phyloP scores from a whole-genome alignment of 1,140 invertebrate species.

The Aricia agestis region DNA sequence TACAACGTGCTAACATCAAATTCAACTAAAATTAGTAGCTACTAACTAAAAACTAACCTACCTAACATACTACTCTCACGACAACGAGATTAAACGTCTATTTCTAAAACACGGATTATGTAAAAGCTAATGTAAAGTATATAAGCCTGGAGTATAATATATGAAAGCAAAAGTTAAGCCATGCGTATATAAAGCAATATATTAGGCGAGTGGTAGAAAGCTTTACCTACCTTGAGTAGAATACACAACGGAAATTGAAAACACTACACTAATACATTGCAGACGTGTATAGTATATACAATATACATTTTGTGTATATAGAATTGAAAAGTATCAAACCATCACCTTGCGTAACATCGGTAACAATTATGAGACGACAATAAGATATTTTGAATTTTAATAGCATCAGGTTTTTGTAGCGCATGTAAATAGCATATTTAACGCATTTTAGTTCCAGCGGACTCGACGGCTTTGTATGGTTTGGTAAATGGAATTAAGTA shows the following conservation, averaged over 20 bases:
- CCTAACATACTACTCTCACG: not conserved
- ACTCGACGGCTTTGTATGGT: too few relatives aligned
- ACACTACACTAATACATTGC: constrained; percentile 30
- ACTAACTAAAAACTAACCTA: not conserved
- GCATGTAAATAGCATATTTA: too few relatives aligned
- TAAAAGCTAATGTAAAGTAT: not conserved
- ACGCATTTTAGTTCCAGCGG: too few relatives aligned
- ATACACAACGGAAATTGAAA: constrained; percentile 30
- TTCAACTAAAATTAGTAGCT: constrained; percentile 11
- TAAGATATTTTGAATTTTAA: constrained; percentile 13
- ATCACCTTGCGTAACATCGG: constrained; percentile 53
- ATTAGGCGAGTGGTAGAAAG: constrained; percentile 33
- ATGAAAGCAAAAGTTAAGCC: constrained; percentile 34
- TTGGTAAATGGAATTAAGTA: too few relatives aligned
- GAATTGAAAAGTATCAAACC: constrained; percentile 66
- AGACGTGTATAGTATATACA: constrained; percentile 20
- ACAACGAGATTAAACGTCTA: not conserved
- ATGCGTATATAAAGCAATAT: constrained; percentile 33
- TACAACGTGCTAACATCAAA: constrained; percentile 22
- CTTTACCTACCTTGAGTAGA: constrained; percentile 55
- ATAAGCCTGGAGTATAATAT: not conserved
- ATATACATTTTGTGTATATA: constrained; percentile 3
- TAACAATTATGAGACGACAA: constrained; percentile 11
- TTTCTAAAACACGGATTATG: not conserved
- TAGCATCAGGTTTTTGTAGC: constrained; percentile 8